Percentiles rank a stretch among this genome's conserved stretches.
phyloP scores from a whole-genome alignment of 1,140 invertebrate genomes.

The Cryptotermes secundus region DNA sequence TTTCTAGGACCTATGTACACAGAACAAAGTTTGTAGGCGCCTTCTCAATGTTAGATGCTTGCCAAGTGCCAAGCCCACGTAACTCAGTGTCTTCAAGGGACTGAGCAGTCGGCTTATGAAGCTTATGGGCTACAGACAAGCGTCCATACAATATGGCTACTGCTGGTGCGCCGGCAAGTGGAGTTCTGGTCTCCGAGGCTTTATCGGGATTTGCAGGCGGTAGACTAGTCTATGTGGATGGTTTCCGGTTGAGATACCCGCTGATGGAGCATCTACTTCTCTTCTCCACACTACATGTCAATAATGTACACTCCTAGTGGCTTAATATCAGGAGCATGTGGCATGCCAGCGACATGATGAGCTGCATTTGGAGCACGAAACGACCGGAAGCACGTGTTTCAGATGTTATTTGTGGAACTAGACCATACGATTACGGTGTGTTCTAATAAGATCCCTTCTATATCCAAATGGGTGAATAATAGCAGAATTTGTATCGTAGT shows the following conservation, averaged over 20 bases:
- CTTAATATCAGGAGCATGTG: not conserved
- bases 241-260: conserved; percentile 4
- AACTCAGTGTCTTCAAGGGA: not conserved
- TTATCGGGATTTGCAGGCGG: conserved; percentile 14
- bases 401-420: too few relatives aligned
- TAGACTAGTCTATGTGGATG: conserved; percentile 8
- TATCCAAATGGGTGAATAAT: too few relatives aligned
- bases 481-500: too few relatives aligned
- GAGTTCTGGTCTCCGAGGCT: not conserved
- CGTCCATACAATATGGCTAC: not conserved
- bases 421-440: too few relatives aligned
- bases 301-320: not conserved
- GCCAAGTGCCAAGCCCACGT: not conserved
- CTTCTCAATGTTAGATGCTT: not conserved
- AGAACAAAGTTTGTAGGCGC: not conserved
- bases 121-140: not conserved
- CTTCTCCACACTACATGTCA: not conserved
- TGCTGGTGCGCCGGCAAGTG: not conserved
- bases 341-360: too few relatives aligned
- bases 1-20: not conserved
- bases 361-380: too few relatives aligned
- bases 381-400: too few relatives aligned
- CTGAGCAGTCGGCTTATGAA: not conserved
- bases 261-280: not conserved
- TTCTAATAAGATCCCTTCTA: too few relatives aligned